These are phyloP conservation scores for Ellobium chinense DNA, from an alignment of 2,888 invertebrate genomes.

Conservation along the genomic window DNA sequence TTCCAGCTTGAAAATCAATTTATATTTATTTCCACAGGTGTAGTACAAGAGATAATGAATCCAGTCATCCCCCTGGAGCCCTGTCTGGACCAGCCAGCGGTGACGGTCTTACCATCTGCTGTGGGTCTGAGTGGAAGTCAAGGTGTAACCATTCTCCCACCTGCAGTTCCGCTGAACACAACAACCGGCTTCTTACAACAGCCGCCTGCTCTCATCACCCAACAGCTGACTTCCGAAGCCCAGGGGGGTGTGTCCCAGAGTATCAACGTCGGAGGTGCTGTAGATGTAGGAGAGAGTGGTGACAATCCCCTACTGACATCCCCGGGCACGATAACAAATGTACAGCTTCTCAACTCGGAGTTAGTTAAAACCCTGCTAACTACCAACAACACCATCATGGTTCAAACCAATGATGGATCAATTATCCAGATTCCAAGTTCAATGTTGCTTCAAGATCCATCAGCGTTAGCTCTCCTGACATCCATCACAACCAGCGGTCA, in stretches of 20 bases:
- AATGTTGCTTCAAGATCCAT: constrained; percentile 10
- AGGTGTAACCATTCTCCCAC: background rate
- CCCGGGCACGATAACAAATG: background rate
- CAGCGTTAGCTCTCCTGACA: background rate
- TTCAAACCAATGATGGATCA: constrained; percentile 23
- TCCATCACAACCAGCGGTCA: background rate
- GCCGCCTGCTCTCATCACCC: background rate
- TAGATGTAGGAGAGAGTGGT: background rate
- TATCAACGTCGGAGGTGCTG: background rate
- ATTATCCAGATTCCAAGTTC: constrained; percentile 35
- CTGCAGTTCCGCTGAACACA: background rate
- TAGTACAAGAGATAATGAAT: constrained; percentile 45
- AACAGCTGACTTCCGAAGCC: background rate
- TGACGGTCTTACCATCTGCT: background rate
- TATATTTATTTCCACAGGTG: constrained; percentile 4
- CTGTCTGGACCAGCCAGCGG: background rate
- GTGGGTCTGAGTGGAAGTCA: background rate
- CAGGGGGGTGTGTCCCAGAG: constrained; percentile 19
- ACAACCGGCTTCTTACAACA: background rate
- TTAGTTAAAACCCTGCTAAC: background rate
- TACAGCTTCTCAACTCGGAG: constrained; percentile 7
- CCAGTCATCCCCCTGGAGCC: constrained; percentile 49
- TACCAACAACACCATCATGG: constrained; percentile 16
- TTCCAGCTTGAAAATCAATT: too few species aligned
- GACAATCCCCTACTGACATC: background rate